A percentile compares a stretch with the other conserved stretches of the same genome.
These are phyloP conservation scores for Leucoma salicis DNA, from an alignment of 2,888 invertebrate genomes.

Conservation along the genomic window DNA sequence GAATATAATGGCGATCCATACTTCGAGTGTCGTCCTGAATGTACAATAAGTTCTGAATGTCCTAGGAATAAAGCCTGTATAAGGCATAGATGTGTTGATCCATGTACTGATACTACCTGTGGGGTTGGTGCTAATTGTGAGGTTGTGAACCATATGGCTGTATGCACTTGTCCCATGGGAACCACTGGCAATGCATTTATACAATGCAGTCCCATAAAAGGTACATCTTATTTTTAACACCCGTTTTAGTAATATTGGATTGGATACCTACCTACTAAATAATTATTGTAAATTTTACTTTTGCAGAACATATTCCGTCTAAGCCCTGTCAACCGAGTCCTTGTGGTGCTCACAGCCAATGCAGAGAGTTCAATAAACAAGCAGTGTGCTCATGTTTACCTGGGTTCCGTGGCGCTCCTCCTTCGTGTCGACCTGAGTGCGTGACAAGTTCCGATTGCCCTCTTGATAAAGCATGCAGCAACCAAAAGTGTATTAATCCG, in stretches of 20 bases:
- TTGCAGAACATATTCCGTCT: constrained; percentile 58
- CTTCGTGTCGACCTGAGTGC: constrained; percentile 88
- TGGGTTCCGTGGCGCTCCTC: constrained; percentile 85
- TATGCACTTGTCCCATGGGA: constrained; percentile 87
- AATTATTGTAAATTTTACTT: not conserved
- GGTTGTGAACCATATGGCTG: constrained; percentile 88
- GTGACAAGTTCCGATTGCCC: constrained; percentile 87
- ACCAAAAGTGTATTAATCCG: constrained; percentile 87
- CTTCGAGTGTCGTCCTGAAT: constrained; percentile 88
- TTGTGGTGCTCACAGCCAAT: constrained; percentile 85
- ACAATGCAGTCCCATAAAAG: constrained; percentile 82
- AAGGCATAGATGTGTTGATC: constrained; percentile 86
- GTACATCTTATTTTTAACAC: constrained; percentile 54
- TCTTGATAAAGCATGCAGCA: constrained; percentile 85
- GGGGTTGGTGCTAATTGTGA: constrained; percentile 87
- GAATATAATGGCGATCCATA: constrained; percentile 86
- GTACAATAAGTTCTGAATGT: constrained; percentile 88
- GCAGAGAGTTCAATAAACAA: constrained; percentile 83
- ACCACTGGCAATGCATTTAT: constrained; percentile 88
- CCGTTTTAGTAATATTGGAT: not conserved
- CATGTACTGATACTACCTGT: constrained; percentile 89
- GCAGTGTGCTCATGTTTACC: constrained; percentile 86
- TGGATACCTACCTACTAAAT: too few species aligned
- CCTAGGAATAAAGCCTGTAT: constrained; percentile 86
- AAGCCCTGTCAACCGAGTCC: constrained; percentile 85